A percentile compares a stretch with the other conserved stretches of the same genome.
Evolutionary conservation across 2,113 vertebrate species (phyloP).

Genomic region (Dicaeum eximium): DNA sequence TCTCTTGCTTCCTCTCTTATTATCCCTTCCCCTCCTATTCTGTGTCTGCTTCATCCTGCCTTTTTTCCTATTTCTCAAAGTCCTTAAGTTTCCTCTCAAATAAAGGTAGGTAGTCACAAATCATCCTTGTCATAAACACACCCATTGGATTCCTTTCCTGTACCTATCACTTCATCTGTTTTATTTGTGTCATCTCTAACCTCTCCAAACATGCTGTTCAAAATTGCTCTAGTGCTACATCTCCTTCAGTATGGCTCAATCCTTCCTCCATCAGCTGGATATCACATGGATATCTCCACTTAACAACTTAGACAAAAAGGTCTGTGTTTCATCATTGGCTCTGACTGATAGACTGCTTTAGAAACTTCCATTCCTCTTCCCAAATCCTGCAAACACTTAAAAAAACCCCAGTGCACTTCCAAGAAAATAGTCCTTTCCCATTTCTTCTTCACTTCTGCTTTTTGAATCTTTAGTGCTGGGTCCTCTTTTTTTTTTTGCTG

Average conservation of each 20-base stretch:
- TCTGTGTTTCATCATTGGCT: background rate
- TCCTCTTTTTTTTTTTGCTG: background rate
- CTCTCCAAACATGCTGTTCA: background rate
- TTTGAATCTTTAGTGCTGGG: background rate
- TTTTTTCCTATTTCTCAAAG: background rate
- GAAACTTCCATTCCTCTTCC: background rate
- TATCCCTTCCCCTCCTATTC: background rate
- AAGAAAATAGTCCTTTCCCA: fast-evolving
- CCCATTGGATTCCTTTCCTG: background rate
- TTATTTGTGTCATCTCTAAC: background rate
- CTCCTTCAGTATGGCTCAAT: background rate
- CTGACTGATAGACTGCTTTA: background rate
- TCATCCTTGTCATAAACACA: background rate
- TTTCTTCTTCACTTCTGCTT: background rate
- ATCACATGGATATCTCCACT: background rate
- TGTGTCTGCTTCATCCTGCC: background rate
- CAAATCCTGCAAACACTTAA: background rate
- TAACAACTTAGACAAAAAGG: background rate
- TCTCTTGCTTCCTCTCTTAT: background rate
- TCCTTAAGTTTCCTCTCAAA: background rate
- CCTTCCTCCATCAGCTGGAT: background rate
- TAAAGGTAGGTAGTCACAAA: background rate
- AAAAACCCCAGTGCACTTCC: background rate
- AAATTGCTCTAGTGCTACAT: background rate
- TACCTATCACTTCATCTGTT: background rate